Evolutionary conservation across 2,888 invertebrate genomes (phyloP).

Genomic region (Acrobasis consociella): DNA sequence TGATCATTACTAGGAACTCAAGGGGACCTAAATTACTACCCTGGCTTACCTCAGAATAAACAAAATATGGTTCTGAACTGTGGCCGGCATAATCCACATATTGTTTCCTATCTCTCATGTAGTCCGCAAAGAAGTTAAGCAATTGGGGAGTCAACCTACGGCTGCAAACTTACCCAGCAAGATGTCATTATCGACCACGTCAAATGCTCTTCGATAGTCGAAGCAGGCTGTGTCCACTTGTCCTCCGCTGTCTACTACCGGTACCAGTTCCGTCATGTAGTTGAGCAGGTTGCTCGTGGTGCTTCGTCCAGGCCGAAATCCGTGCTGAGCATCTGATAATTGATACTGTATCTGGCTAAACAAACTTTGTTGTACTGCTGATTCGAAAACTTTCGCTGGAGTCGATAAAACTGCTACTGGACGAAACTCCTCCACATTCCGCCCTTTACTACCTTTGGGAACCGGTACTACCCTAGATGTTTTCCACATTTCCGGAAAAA

Average conservation of each 20-base stretch:
- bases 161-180: background rate
- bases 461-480: background rate
- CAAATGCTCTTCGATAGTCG: slow-evolving; percentile 7
- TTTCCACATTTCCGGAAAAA: slow-evolving; percentile 6
- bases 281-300: background rate
- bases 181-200: slow-evolving; percentile 7
- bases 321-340: background rate
- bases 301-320: background rate
- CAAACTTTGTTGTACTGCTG: background rate
- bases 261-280: background rate
- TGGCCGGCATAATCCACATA: background rate
- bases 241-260: background rate
- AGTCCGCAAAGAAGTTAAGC: background rate
- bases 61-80: background rate
- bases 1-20: background rate
- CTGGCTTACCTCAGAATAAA: background rate
- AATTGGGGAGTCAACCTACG: slow-evolving; percentile 1
- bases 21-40: slow-evolving; percentile 3
- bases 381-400: slow-evolving; percentile 7
- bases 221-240: slow-evolving; percentile 11
- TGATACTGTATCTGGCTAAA: background rate
- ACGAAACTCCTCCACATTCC: background rate
- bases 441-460: background rate
- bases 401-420: slow-evolving; percentile 13
- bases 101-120: background rate